Conservation (phyloP, 1,140 invertebrate species). For the Procambarus clarkii region DNA sequence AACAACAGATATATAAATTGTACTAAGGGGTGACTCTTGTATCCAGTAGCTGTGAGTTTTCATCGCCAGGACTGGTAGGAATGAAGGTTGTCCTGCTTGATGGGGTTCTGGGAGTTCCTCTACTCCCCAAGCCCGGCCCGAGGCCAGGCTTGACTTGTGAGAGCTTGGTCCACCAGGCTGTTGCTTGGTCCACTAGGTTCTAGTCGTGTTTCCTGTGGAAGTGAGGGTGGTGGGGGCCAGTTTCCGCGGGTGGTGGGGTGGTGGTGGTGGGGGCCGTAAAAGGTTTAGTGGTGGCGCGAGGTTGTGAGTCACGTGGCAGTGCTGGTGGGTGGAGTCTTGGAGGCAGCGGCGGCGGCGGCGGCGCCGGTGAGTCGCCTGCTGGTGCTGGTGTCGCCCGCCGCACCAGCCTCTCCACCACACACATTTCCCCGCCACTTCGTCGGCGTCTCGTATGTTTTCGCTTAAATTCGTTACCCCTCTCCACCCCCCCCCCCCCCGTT, state of each 20-base stretch:
- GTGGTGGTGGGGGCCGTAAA: conserved; percentile 21
- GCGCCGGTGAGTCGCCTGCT: conserved; percentile 38
- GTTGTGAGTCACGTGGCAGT: conserved; percentile 59
- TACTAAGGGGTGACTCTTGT: too few species aligned
- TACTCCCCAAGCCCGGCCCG: too few species aligned
- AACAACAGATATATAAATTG: too few species aligned
- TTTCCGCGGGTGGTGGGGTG: conserved; percentile 9
- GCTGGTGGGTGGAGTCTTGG: conserved; percentile 52
- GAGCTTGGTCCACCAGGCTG: too few species aligned
- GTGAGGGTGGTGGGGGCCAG: not conserved
- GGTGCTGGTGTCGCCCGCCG: conserved; percentile 48
- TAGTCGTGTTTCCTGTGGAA: not conserved
- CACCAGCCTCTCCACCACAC: conserved; percentile 14
- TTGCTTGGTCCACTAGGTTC: too few species aligned
- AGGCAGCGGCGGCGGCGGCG: conserved; percentile 31
- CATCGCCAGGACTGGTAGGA: too few species aligned
- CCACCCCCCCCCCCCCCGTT: not conserved
- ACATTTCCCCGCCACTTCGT: conserved; percentile 24
- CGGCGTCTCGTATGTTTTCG: conserved; percentile 35
- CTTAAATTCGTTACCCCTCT: not conserved
- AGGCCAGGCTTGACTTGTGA: too few species aligned
- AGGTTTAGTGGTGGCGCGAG: conserved; percentile 55
- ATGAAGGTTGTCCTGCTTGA: too few species aligned
- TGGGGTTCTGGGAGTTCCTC: too few species aligned
- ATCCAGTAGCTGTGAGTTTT: too few species aligned